Conservation (phyloP, 2,888 invertebrate species). For the Boloria euphrosyne region DNA sequence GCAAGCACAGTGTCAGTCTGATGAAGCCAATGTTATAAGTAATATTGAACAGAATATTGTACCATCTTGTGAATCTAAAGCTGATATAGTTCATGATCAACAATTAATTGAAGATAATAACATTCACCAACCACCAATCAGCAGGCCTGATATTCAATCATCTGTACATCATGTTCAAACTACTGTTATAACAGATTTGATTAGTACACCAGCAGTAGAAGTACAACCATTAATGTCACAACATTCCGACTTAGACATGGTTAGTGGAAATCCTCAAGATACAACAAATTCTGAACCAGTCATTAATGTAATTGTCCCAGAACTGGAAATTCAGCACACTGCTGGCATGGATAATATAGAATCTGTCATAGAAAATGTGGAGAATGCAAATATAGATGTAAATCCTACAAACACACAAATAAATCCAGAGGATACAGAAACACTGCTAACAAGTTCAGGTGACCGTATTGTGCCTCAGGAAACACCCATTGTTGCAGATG, state of each 20-base stretch:
- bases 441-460: background rate
- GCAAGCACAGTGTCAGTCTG: constrained; percentile 21
- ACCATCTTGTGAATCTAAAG: constrained; percentile 16
- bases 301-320: constrained; percentile 19
- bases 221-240: constrained; percentile 9
- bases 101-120: constrained; percentile 12
- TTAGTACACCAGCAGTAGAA: constrained; percentile 12
- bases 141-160: constrained; percentile 20
- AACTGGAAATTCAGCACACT: constrained; percentile 7
- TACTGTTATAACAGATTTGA: constrained; percentile 19
- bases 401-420: constrained; percentile 33
- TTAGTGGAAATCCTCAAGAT: constrained; percentile 7
- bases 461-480: constrained; percentile 24
- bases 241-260: background rate
- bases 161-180: constrained; percentile 23
- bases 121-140: constrained; percentile 22
- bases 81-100: constrained; percentile 24
- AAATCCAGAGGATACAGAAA: background rate
- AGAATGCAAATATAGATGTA: background rate
- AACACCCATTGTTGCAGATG: constrained; percentile 1
- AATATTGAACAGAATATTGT: constrained; percentile 20
- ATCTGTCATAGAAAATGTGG: constrained; percentile 7
- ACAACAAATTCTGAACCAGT: constrained; percentile 2
- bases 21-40: constrained; percentile 27
- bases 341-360: constrained; percentile 6